A percentile compares a stretch with the other conserved stretches of the same genome.
phyloP scores from a whole-genome alignment of 2,888 invertebrate species.

The Argyra leucocephala region DNA sequence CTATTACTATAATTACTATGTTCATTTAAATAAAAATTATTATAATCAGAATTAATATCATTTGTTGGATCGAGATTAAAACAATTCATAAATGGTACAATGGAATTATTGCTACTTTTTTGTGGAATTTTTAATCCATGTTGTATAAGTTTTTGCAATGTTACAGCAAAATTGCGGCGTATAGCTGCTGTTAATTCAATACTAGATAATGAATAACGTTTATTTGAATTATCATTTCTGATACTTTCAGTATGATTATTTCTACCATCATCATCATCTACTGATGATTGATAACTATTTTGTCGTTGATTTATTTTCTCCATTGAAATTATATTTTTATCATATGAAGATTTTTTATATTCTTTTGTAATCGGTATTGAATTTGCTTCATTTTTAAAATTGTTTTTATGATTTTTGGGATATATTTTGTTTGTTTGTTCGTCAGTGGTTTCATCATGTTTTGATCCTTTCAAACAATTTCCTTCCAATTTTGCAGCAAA shows the following conservation, averaged over 20 bases:
- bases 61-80: constrained; percentile 44
- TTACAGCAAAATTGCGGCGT: constrained; percentile 82
- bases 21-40: constrained; percentile 22
- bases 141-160: constrained; percentile 83
- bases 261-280: too few species aligned
- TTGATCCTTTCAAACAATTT: constrained; percentile 12
- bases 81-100: constrained; percentile 82
- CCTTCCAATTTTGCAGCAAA: constrained; percentile 23
- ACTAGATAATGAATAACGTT: neutral
- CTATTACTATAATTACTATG: too few species aligned
- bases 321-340: too few species aligned
- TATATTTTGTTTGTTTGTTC: too few species aligned
- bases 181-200: constrained; percentile 81
- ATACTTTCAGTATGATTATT: too few species aligned
- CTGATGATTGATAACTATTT: too few species aligned
- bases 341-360: too few species aligned
- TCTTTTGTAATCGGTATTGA: too few species aligned
- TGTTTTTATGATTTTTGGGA: too few species aligned
- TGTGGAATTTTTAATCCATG: constrained; percentile 64
- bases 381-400: too few species aligned
- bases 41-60: constrained; percentile 17
- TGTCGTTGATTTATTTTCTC: too few species aligned
- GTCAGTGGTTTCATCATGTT: too few species aligned
- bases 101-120: constrained; percentile 48
- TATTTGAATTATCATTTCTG: neutral